These are phyloP conservation scores for Cephus pygmeus DNA, from an alignment of 2,888 invertebrate species.

Conservation along the genomic window DNA sequence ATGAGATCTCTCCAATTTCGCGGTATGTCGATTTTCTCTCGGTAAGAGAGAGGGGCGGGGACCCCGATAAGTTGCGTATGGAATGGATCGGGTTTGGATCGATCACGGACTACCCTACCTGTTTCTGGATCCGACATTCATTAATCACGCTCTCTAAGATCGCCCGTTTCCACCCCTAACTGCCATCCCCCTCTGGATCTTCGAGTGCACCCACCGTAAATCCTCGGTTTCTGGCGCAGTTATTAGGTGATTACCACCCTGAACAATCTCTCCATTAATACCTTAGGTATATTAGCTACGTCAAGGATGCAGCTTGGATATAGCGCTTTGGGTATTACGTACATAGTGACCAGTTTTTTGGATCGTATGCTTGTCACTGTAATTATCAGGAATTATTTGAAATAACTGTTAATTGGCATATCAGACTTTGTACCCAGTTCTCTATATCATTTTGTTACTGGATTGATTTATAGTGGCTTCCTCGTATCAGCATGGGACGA, in stretches of 20 bases:
- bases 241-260: slow-evolving; percentile 24
- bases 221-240: neutral
- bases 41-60: neutral
- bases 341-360: neutral
- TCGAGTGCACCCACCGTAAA: neutral
- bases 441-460: neutral
- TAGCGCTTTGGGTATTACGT: neutral
- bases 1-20: slow-evolving; percentile 7
- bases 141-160: slow-evolving; percentile 10
- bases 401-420: neutral
- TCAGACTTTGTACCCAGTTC: neutral
- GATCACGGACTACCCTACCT: neutral
- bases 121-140: slow-evolving; percentile 2
- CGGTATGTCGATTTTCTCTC: slow-evolving; percentile 7
- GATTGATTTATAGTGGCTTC: neutral
- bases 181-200: neutral
- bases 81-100: neutral
- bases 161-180: neutral
- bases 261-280: slow-evolving; percentile 21
- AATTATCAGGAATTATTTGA: neutral
- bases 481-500: neutral
- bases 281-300: neutral
- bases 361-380: neutral
- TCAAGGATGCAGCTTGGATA: neutral
- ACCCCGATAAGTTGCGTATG: neutral